These are phyloP conservation scores for Cataglyphis altisquamis DNA, from an alignment of 2,888 invertebrate species.

Conservation along the genomic window DNA sequence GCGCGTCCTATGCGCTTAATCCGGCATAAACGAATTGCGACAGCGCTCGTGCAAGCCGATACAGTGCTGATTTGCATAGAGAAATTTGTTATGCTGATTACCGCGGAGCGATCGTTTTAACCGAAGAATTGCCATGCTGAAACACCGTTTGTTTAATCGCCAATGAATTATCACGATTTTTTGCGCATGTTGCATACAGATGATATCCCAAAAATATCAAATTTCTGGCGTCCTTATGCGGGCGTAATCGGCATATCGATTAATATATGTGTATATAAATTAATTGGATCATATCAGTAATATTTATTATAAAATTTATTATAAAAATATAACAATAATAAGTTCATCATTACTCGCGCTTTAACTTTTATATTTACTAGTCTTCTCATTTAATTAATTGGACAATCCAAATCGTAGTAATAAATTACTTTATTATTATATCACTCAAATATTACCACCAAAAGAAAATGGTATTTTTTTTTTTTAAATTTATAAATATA, in stretches of 20 bases:
- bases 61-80: slow-evolving; percentile 72
- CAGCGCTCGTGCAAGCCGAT: slow-evolving; percentile 61
- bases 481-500: neutral
- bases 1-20: slow-evolving; percentile 66
- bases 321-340: too few species aligned
- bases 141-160: slow-evolving; percentile 48
- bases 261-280: slow-evolving; percentile 23
- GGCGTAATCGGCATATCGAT: slow-evolving; percentile 51
- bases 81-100: slow-evolving; percentile 68
- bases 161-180: slow-evolving; percentile 58
- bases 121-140: slow-evolving; percentile 58
- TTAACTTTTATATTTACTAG: too few species aligned
- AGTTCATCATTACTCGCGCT: too few species aligned
- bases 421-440: slow-evolving; percentile 22
- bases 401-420: neutral
- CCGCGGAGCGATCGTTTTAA: slow-evolving; percentile 61
- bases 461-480: neutral
- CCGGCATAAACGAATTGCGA: slow-evolving; percentile 64
- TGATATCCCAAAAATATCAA: slow-evolving; percentile 47
- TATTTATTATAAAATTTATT: too few species aligned
- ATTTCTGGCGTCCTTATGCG: slow-evolving; percentile 25
- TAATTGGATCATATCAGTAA: too few species aligned
- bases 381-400: neutral
- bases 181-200: slow-evolving; percentile 34
- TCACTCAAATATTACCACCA: slow-evolving; percentile 7